Evolutionary conservation across 2,797 vertebrate species (phyloP), one percentile per base, ranked within the genome.

Genomic region (Dryobates pubescens): DNA sequence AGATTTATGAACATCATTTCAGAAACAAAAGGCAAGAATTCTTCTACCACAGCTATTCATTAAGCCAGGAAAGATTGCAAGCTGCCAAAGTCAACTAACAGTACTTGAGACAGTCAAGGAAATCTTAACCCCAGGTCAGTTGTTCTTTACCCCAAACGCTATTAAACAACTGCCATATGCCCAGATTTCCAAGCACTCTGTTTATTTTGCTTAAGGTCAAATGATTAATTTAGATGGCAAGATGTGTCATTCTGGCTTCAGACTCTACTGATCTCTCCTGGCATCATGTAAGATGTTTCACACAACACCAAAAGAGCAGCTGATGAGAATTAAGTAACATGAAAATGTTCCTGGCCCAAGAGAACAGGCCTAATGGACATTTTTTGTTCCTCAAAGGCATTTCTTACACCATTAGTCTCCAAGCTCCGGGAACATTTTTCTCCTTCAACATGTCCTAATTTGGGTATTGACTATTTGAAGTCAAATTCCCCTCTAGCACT

Each of bases 311-410:
- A 64, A 41, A 53, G 53, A 88, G 65, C 81, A 85, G 76, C 36
- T 72, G 69, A 85, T 67, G 47, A 90, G 67, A 89, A 85, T 57
- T 69, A 56, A 88, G 51, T 29, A 85, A 81, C 34, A 68, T 4
- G 18, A 45, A 93, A 54, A 91, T 24, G 51, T 58, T 64, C 81
- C 24, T 8, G 45, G 43, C 73, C 72, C 62, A 54, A 64, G 57
- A 84, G 82, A 74, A 84, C 16, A 59, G 76, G 64, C 61, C 63
- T 84, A 36, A 68, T 8, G 82, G 71, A 73, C 17, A 76, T 27
- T 56, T 79, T 71, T 77, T 81, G 16, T 22, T 94, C 53, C 74
- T 90, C 73, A 77, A 70, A 83, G 73, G 68, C 70, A 43, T 91
- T 56, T 90, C 85, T 91, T 64, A 89, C 62, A 78, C 29, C 49